Conservation (phyloP, 2,797 vertebrate genomes). For the Leptodactylus fallax region DNA sequence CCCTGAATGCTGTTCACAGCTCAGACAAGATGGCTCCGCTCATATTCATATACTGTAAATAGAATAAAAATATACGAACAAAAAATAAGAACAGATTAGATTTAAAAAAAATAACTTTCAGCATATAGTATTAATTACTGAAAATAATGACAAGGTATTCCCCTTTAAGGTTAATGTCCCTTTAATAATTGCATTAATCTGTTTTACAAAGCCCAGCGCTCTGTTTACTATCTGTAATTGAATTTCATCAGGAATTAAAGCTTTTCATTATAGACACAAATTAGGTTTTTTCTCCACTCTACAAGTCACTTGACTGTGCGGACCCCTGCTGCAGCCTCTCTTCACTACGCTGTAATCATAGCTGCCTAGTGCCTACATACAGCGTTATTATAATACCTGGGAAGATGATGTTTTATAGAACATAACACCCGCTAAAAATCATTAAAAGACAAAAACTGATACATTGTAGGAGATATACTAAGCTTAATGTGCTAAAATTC, state of each 20-base stretch:
- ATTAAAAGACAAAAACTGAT: no score
- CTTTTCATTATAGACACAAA: conserved; percentile 25
- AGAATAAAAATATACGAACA: neutral
- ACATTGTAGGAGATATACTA: no score
- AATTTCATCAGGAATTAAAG: conserved; percentile 6
- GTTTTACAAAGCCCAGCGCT: conserved; percentile 16
- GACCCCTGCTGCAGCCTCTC: neutral
- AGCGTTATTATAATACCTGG: neutral
- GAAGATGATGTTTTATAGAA: neutral
- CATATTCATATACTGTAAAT: neutral
- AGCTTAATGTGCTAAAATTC: no score
- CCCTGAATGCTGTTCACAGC: neutral
- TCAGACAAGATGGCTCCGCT: neutral
- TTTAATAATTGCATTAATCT: conserved; percentile 25
- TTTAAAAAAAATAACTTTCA: no score
- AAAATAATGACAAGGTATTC: no score
- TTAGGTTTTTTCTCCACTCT: neutral
- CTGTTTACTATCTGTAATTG: conserved; percentile 34
- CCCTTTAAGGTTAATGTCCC: conserved; percentile 10
- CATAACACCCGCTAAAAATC: no score
- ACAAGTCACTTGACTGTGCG: conserved; percentile 13
- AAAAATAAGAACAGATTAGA: neutral
- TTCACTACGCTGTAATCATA: neutral
- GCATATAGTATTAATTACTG: neutral
- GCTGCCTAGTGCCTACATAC: neutral